A percentile compares a stretch with the other conserved stretches of the same genome.
Evolutionary conservation across 2,888 invertebrate species (phyloP).

Genomic region (Eumerus sabulonum): DNA sequence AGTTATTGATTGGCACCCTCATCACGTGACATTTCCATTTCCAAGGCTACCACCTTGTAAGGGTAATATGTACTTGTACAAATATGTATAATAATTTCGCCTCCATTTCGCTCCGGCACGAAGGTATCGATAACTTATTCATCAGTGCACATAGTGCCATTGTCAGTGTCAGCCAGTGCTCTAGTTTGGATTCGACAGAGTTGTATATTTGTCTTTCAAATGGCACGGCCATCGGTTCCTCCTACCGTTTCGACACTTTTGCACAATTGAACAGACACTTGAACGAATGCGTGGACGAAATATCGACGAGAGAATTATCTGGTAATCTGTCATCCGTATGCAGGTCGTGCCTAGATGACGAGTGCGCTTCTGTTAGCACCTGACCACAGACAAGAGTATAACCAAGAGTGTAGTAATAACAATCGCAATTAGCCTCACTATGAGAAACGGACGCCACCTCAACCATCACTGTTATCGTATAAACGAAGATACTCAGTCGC

Average conservation of each 20-base stretch:
- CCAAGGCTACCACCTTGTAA: background rate
- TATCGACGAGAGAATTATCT: slow-evolving; percentile 58
- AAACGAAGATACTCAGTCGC: too few relatives aligned
- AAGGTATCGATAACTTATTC: too few relatives aligned
- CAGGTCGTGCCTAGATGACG: slow-evolving; percentile 17
- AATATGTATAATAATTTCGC: slow-evolving; percentile 5
- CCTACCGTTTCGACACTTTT: slow-evolving; percentile 52
- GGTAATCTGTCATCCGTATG: slow-evolving; percentile 53
- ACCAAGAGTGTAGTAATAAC: slow-evolving; percentile 25
- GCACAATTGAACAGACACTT: slow-evolving; percentile 30
- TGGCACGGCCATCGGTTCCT: slow-evolving; percentile 4
- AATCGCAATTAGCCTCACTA: slow-evolving; percentile 31
- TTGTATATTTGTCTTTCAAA: slow-evolving; percentile 22
- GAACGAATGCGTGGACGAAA: slow-evolving; percentile 25
- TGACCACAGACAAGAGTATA: too few relatives aligned
- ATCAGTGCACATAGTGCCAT: background rate
- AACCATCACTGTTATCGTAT: background rate
- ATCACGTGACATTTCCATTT: slow-evolving; percentile 40
- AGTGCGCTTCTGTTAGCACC: slow-evolving; percentile 22
- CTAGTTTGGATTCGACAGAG: slow-evolving; percentile 5
- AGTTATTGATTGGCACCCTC: slow-evolving; percentile 30
- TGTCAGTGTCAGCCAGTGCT: background rate
- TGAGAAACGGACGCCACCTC: background rate
- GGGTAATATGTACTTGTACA: background rate
- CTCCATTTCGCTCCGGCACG: background rate